Percentiles rank a stretch among this genome's conserved stretches.
phyloP scores from a whole-genome alignment of 2,888 invertebrate genomes.

The Aricia artaxerxes region DNA sequence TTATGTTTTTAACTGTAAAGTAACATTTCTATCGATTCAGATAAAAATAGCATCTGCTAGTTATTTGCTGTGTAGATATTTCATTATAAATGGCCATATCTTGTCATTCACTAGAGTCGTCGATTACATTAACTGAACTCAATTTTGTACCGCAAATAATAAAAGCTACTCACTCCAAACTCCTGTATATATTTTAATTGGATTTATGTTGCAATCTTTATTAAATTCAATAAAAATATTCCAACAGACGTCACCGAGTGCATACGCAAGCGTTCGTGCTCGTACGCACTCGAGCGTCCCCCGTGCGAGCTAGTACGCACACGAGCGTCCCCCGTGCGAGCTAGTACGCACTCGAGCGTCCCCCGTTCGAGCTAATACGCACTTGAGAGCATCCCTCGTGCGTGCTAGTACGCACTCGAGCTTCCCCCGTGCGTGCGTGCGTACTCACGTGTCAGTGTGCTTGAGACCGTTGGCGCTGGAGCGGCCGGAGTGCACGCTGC shows the following conservation, averaged over 20 bases:
- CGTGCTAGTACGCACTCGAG: neutral
- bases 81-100: too few species aligned
- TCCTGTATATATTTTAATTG: neutral
- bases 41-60: too few species aligned
- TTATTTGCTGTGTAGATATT: too few species aligned
- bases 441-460: slow-evolving; percentile 77
- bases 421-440: neutral
- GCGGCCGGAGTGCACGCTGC: slow-evolving; percentile 90
- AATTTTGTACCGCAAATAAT: neutral
- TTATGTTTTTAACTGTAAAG: neutral
- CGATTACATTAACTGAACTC: neutral
- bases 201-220: neutral
- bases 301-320: neutral
- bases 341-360: neutral
- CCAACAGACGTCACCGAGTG: neutral
- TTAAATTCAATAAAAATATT: neutral
- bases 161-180: neutral
- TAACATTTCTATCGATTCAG: neutral
- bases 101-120: neutral
- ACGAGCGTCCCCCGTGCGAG: neutral
- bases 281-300: neutral
- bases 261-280: neutral
- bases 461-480: slow-evolving; percentile 88
- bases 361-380: neutral
- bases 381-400: neutral